A percentile compares a stretch with the other conserved stretches of the same genome.
phyloP scores from a whole-genome alignment of 2,797 vertebrate genomes.

The Melanotaenia maccullochi region DNA sequence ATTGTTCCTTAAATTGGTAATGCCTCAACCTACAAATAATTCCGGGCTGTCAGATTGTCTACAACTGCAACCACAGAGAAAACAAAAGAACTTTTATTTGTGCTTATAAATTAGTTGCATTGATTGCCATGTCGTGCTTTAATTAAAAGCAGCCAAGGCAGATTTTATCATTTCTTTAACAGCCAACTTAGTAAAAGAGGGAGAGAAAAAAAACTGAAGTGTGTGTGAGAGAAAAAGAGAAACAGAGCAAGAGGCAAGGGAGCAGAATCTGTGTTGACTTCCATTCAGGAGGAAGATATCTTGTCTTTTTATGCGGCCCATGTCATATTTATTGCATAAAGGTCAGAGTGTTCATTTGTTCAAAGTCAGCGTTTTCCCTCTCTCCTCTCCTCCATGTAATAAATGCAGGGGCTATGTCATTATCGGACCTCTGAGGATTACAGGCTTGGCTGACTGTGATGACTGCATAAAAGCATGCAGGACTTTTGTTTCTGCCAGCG shows the following conservation, averaged over 20 bases:
- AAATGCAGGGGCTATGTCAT: slow-evolving; percentile 89
- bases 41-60: slow-evolving; percentile 28
- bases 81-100: slow-evolving; percentile 36
- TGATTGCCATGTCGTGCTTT: slow-evolving; percentile 33
- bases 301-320: slow-evolving; percentile 89
- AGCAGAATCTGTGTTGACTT: slow-evolving; percentile 87
- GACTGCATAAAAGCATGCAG: slow-evolving; percentile 86
- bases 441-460: slow-evolving; percentile 87
- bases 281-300: slow-evolving; percentile 93
- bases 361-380: slow-evolving; percentile 88
- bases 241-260: slow-evolving; percentile 76
- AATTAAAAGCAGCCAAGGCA: slow-evolving; percentile 42
- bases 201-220: not conserved
- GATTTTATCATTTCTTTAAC: slow-evolving; percentile 55
- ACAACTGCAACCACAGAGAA: slow-evolving; percentile 8
- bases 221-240: slow-evolving; percentile 26
- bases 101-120: slow-evolving; percentile 21
- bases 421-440: slow-evolving; percentile 87
- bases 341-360: slow-evolving; percentile 91
- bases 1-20: slow-evolving; percentile 32
- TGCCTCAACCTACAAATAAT: slow-evolving; percentile 30
- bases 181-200: slow-evolving; percentile 25
- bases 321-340: slow-evolving; percentile 95
- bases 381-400: slow-evolving; percentile 85
- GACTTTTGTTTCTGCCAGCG: slow-evolving; percentile 83